Conservation (phyloP, 2,797 vertebrate genomes). For the Platyrinchus mystaceus region DNA sequence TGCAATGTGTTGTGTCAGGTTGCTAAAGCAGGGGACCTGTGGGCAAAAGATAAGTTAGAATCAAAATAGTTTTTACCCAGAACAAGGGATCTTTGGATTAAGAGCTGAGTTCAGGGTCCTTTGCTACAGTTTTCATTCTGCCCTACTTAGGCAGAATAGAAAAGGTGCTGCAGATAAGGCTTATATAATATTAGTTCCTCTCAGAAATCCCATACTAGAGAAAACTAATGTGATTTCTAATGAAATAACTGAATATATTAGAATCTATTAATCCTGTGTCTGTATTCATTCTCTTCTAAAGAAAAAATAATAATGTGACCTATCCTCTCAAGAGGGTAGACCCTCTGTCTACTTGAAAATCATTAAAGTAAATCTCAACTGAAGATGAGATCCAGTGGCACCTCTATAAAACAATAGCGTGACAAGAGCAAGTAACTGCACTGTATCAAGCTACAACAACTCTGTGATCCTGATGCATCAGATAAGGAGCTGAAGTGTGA, state of each 20-base stretch:
- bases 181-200: neutral
- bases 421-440: neutral
- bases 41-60: neutral
- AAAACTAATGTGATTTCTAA: neutral
- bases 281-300: neutral
- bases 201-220: neutral
- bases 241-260: neutral
- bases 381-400: neutral
- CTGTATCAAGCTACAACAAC: neutral
- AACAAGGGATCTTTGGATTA: neutral
- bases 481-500: neutral
- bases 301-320: neutral
- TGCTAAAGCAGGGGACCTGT: neutral
- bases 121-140: neutral
- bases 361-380: neutral
- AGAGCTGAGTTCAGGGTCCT: neutral
- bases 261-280: neutral
- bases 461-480: neutral
- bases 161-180: neutral
- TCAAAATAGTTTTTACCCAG: neutral
- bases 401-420: neutral
- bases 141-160: neutral
- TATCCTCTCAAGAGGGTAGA: neutral
- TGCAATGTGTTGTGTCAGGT: neutral
- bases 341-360: neutral